phyloP scores from a whole-genome alignment of 2,797 vertebrate species.

The Gymnocypris eckloni region DNA sequence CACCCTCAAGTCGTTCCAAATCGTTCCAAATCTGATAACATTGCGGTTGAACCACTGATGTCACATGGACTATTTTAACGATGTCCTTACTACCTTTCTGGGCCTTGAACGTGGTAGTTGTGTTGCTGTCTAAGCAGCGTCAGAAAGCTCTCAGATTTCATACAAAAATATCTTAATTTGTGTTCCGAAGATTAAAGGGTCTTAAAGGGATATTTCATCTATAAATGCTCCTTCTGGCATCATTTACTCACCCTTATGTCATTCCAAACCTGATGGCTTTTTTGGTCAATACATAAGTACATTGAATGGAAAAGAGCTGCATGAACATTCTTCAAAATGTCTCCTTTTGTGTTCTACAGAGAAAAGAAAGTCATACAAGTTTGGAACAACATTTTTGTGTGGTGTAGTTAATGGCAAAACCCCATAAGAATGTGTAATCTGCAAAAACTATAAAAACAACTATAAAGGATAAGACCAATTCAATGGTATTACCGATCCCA shows the following conservation, averaged over 20 bases:
- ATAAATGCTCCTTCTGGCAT: neutral
- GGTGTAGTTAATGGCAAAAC: neutral
- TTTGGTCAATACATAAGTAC: neutral
- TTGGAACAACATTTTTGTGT: neutral
- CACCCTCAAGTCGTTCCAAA: neutral
- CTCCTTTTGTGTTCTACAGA: neutral
- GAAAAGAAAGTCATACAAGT: neutral
- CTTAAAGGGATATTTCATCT: neutral
- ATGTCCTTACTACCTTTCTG: neutral
- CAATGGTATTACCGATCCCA: constrained; percentile 70
- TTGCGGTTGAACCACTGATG: neutral
- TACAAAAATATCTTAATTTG: no score
- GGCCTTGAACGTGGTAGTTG: no score
- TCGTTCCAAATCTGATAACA: neutral
- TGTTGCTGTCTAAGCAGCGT: no score
- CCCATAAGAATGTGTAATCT: neutral
- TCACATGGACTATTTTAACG: neutral
- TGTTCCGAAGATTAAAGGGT: no score
- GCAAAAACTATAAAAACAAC: neutral
- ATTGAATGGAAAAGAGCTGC: neutral
- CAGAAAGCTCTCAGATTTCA: no score
- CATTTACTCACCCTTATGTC: neutral
- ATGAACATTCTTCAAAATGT: neutral
- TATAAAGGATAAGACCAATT: constrained; percentile 60
- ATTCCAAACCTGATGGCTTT: neutral